Conservation (phyloP, 37 sponge, comb jelly and placozoan genomes). For the Beroe ovata region DNA sequence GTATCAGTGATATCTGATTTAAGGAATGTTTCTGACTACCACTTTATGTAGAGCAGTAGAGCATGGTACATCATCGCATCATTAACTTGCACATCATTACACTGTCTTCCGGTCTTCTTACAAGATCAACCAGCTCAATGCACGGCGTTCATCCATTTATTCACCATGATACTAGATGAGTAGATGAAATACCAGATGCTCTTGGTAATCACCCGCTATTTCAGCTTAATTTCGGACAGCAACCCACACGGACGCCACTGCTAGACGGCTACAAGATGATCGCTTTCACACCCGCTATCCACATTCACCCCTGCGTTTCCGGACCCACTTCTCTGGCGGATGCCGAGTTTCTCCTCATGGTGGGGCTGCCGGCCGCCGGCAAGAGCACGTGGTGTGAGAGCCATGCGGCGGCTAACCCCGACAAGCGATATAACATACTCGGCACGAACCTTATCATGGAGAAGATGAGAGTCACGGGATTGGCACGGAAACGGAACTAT, state of each 20-base stretch:
- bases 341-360: constrained; percentile 81
- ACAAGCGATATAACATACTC: constrained; percentile 82
- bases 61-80: too few relatives aligned
- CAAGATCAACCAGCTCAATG: too few relatives aligned
- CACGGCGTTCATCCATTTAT: too few relatives aligned
- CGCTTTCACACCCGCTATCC: background rate
- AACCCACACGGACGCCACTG: constrained; percentile 17
- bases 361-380: constrained; percentile 92
- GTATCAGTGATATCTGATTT: too few relatives aligned
- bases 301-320: background rate
- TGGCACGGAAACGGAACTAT: constrained; percentile 76
- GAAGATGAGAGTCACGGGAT: constrained; percentile 80
- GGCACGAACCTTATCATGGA: constrained; percentile 86
- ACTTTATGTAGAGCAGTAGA: too few relatives aligned
- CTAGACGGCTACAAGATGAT: constrained; percentile 61
- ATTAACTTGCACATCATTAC: too few relatives aligned
- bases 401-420: constrained; percentile 70
- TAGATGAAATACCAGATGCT: too few relatives aligned
- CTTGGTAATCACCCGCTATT: too few relatives aligned
- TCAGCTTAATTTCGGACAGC: constrained; percentile 60
- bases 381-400: constrained; percentile 96
- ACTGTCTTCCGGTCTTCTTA: too few relatives aligned
- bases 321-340: constrained; percentile 49
- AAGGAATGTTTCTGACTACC: too few relatives aligned
- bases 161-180: too few relatives aligned